Conservation (phyloP, 2,888 invertebrate genomes). For the Hemaris fuciformis region DNA sequence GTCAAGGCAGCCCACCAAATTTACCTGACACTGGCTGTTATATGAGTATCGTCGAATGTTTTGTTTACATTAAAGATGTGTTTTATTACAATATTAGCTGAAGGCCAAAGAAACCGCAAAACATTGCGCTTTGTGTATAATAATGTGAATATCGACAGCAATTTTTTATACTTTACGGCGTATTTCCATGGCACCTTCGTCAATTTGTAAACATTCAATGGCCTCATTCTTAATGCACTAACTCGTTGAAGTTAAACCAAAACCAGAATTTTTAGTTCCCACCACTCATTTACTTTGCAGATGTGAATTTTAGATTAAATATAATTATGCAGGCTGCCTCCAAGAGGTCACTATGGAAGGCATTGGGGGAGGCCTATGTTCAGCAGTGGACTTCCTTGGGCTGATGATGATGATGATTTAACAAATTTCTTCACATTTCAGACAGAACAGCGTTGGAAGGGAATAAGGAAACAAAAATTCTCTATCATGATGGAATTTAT, state of each 20-base stretch:
- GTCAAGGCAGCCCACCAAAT: background rate
- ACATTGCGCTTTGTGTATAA: background rate
- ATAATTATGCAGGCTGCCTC: too few relatives aligned
- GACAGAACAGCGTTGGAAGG: background rate
- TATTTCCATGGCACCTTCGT: background rate
- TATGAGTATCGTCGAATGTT: background rate
- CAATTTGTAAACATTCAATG: background rate
- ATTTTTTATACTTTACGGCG: background rate
- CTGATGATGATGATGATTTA: too few relatives aligned
- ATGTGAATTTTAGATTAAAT: background rate
- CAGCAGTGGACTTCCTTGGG: too few relatives aligned
- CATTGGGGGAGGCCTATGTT: too few relatives aligned
- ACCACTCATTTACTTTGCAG: too few relatives aligned
- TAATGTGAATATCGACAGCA: background rate
- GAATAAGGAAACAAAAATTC: conserved; percentile 47
- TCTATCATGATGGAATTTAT: conserved; percentile 73
- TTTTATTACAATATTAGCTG: background rate
- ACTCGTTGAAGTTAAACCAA: background rate
- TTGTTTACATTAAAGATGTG: too few relatives aligned
- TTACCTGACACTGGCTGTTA: background rate
- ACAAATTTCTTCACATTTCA: too few relatives aligned
- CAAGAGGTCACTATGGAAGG: too few relatives aligned
- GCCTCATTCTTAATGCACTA: background rate
- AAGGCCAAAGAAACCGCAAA: conserved; percentile 1
- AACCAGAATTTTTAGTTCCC: too few relatives aligned